Percentiles rank a stretch among this genome's conserved stretches.
Evolutionary conservation across 2,113 vertebrate genomes (phyloP).

Genomic region (human (Homo sapiens)): GRCh38 chr3:34210001-34210500

Average conservation of each 20-base stretch:
- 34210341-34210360: neutral
- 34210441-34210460: neutral
- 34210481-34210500: neutral
- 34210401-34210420: neutral
- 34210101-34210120: neutral
- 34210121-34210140: neutral
- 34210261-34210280: neutral
- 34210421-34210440: neutral
- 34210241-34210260: neutral
- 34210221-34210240: neutral
- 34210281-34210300: neutral
- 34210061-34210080: neutral
- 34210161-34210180: neutral
- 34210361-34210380: neutral
- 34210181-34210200: neutral
- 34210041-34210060: neutral
- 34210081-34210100: neutral
- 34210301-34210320: neutral
- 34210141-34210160: neutral
- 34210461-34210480: neutral
- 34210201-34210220: neutral
- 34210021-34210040: neutral
- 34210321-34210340: neutral
- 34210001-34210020: conserved; percentile 10
- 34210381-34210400: conserved; percentile 13